phyloP scores from a whole-genome alignment of 2,888 invertebrate species.

The Phortica okadai region DNA sequence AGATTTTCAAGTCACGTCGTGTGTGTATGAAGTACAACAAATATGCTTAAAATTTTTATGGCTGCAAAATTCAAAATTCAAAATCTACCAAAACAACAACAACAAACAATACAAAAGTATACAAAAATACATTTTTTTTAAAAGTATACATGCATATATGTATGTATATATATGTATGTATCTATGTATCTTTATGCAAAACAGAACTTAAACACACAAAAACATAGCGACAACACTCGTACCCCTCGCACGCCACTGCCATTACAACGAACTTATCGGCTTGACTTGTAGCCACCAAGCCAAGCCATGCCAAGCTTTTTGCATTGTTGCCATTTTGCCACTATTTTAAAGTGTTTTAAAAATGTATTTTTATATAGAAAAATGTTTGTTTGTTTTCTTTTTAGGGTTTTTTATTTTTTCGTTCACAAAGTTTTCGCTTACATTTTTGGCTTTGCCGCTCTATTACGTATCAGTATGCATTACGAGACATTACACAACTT shows the following conservation, averaged over 20 bases:
- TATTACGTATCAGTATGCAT: constrained; percentile 33
- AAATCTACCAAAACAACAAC: constrained; percentile 10
- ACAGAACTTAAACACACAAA: background rate
- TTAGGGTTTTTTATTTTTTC: constrained; percentile 2
- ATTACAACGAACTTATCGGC: no score
- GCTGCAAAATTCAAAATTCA: constrained; percentile 18
- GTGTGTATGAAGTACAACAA: background rate
- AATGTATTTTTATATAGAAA: constrained; percentile 55
- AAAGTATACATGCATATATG: background rate
- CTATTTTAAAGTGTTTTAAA: constrained; percentile 67
- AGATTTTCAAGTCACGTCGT: background rate
- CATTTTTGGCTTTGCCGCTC: constrained; percentile 23
- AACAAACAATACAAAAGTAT: constrained; percentile 8
- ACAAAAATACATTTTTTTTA: background rate
- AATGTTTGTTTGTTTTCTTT: background rate
- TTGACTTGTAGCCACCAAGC: background rate
- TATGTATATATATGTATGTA: background rate
- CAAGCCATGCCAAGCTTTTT: constrained; percentile 59
- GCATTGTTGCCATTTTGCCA: constrained; percentile 61
- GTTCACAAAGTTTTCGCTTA: background rate
- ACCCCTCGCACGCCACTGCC: no score
- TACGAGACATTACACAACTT: constrained; percentile 32
- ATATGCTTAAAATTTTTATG: constrained; percentile 17
- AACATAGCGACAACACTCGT: no score
- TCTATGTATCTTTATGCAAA: background rate